phyloP scores from a whole-genome alignment of 2,888 invertebrate genomes.

The Emmelina monodactyla region DNA sequence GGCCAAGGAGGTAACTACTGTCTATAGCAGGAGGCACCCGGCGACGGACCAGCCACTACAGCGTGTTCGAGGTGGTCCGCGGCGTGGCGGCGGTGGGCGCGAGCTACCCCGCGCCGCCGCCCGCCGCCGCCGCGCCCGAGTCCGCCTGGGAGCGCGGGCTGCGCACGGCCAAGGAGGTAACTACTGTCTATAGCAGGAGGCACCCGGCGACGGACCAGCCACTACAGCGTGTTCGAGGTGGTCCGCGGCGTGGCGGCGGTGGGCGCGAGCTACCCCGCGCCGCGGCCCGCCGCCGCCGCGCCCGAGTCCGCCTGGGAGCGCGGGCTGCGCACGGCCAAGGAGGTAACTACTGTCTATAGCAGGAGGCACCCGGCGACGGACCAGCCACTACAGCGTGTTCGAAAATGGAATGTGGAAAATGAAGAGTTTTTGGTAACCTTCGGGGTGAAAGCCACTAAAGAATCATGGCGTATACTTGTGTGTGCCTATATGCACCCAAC shows the following conservation, averaged over 20 bases:
- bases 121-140: slow-evolving; percentile 74
- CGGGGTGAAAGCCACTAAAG: too few species aligned
- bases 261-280: slow-evolving; percentile 49
- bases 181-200: too few species aligned
- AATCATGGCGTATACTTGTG: too few species aligned
- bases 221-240: slow-evolving; percentile 93
- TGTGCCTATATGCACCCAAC: too few species aligned
- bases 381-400: too few species aligned
- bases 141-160: slow-evolving; percentile 97
- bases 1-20: slow-evolving; percentile 91
- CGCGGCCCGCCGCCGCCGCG: slow-evolving; percentile 60
- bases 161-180: slow-evolving; percentile 91
- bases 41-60: too few species aligned
- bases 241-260: slow-evolving; percentile 77
- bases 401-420: too few species aligned
- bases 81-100: slow-evolving; percentile 71
- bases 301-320: slow-evolving; percentile 96
- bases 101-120: slow-evolving; percentile 43
- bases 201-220: too few species aligned
- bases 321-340: slow-evolving; percentile 93
- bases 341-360: too few species aligned
- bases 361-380: too few species aligned
- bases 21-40: too few species aligned
- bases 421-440: too few species aligned
- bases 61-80: slow-evolving; percentile 90